Base-by-base conservation (phyloP, 2,797 vertebrate species). In the Adelosebastes latens region DNA sequence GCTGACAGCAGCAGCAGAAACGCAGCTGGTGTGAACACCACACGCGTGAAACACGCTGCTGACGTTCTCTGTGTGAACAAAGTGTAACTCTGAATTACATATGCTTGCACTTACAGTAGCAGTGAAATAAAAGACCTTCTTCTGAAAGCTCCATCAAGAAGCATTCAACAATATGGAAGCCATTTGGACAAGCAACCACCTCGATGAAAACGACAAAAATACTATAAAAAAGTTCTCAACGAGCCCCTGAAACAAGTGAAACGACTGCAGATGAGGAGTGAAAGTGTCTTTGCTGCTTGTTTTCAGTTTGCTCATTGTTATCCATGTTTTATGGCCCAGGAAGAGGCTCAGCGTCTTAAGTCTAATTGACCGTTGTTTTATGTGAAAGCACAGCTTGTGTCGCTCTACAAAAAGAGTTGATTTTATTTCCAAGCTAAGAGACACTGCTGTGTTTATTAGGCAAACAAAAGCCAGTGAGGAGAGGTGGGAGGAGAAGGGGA, bases 291-390 rank as follows among this genome's bases (percentile, higher is more conserved):
- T 64, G 46, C 39, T 62, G 72, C 25, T 55, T 32, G 32, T 76
- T 72, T 77, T 39, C 22, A 60, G 34, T 73, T 70, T 75, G 72
- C 36, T 81, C 62, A 61, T 80, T 64, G 80, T 83, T 89, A 79
- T 66, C 60, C 13, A 68, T 84, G 79, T 80, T 85, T 89, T 85
- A 87, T 83, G 73, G 71, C 61, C 39, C 24, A 79, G 75, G 60
- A 74, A 86, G 77, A 73, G 59, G 58, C 77, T 85, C 67, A 46
- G 67, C 16, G 6, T 82, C 80, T 67, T 71, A 61, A 77, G 42
- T 79, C 81, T 87, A 86, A 88, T 84, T 86, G 81, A 83, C 88
- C 62, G 52, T 73, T 82, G 67, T 86, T 89, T 89, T 86, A 90
- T 79, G 80, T 77, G 64, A 88, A 86, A 76, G 60, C 72, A 79